Conservation (phyloP, 1,140 invertebrate species). For the Drosophila erecta region DNA sequence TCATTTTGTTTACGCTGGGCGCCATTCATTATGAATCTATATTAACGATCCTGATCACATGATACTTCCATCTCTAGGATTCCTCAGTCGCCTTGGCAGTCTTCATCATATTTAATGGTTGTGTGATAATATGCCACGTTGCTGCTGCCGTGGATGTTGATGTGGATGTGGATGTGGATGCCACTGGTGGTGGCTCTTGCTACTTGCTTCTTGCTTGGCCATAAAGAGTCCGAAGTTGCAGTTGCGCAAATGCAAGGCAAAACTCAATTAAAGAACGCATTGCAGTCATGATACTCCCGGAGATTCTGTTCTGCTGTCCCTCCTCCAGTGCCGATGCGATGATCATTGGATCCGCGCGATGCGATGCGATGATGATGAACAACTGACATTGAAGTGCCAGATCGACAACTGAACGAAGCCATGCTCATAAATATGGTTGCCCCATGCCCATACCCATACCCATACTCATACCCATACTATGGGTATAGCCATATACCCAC, state of each 20-base stretch:
- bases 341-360: constrained; percentile 30
- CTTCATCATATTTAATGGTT: constrained; percentile 84
- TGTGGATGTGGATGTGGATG: constrained; percentile 18
- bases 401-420: constrained; percentile 68
- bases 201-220: constrained; percentile 53
- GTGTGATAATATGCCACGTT: constrained; percentile 83
- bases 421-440: constrained; percentile 78
- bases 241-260: constrained; percentile 72
- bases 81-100: constrained; percentile 63
- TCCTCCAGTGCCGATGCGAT: constrained; percentile 2
- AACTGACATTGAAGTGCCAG: constrained; percentile 82
- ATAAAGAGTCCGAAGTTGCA: constrained; percentile 65
- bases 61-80: constrained; percentile 35
- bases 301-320: constrained; percentile 4
- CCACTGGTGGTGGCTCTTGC: constrained; percentile 44
- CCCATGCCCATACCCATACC: constrained; percentile 26
- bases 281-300: constrained; percentile 68
- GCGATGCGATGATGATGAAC: constrained; percentile 66
- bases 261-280: constrained; percentile 83
- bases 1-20: neutral
- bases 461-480: constrained; percentile 17
- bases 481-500: constrained; percentile 16
- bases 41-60: constrained; percentile 3
- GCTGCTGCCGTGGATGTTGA: constrained; percentile 29
- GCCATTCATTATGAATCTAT: neutral